Base-by-base conservation (phyloP, 2,888 invertebrate species). In the Dexiosoma caninum region DNA sequence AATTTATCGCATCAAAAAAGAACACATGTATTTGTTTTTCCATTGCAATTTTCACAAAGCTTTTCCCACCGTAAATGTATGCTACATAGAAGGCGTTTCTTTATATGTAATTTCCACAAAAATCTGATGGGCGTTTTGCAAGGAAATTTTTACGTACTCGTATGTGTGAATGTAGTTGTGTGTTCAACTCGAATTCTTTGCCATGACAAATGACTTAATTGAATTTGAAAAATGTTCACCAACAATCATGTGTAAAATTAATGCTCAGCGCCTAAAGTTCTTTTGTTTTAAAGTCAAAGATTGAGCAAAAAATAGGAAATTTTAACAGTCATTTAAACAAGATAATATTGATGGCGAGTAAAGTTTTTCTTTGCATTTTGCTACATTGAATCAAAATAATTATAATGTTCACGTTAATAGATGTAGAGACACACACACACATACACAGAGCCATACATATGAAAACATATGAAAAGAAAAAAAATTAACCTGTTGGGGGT, bases 371-470 rank as follows among this genome's bases (percentile, higher is more conserved):
- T 6, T 5, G 3, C 23, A 2, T 5, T 60, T 67, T 46, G 70
- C 59, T 35, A 44, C 53, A 46, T 70, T 66, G 71, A 70, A 53
- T 40, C 42, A 23, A 75, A 75, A 71, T 75, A 80, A 71, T 80
- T 75, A 57, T 57, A 23, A 23, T 44, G 12, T 40, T 49, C 5
- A 14, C 19, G 16, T 16, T 27, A 6, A 27, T 27, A 27, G 6
- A 2, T 42, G 19, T 1, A 10, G 7, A 9, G 12, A 12, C 10
- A 49, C 23, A n/a, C 23, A 46, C 46, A 46, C 12, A 6, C 23
- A 12, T 1, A 23, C 21, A 23, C 2, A 9, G 2, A 44, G 2
- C 9, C 9, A 37, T 19, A 42, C 4, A 4, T 19, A 8, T n/a
- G n/a, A n/a, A n/a, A n/a, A n/a, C n/a, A n/a, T n/a, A n/a, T n/a